Conservation (phyloP, 2,113 vertebrate genomes). For the Chinchilla lanigera region DNA sequence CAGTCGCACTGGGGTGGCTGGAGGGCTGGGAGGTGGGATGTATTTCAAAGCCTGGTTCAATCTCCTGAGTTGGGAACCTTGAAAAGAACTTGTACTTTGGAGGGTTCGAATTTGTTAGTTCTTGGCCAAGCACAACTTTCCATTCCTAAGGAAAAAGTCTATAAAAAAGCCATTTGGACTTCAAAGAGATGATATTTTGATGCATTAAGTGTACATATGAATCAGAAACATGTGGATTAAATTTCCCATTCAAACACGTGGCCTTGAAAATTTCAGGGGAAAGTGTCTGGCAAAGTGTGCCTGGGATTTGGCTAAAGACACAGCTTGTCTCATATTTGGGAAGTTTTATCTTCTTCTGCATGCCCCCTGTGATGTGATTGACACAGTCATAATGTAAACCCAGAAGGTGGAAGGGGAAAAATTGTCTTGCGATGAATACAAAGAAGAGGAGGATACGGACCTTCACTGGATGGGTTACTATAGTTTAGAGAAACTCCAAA, state of each 20-base stretch:
- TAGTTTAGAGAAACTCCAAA: conserved; percentile 77
- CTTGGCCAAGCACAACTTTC: conserved; percentile 76
- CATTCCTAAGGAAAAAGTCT: conserved; percentile 78
- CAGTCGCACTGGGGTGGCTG: conserved; percentile 31
- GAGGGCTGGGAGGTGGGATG: background rate
- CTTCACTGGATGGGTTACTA: conserved; percentile 65
- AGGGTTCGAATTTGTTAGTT: conserved; percentile 72
- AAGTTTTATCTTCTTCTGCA: conserved; percentile 57
- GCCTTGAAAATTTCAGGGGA: conserved; percentile 77
- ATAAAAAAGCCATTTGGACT: conserved; percentile 82
- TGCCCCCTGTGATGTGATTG: conserved; percentile 48
- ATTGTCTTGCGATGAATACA: conserved; percentile 40
- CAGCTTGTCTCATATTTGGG: conserved; percentile 46
- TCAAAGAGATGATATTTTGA: conserved; percentile 83
- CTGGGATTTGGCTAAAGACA: conserved; percentile 72
- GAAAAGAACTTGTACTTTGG: conserved; percentile 73
- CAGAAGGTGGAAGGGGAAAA: background rate
- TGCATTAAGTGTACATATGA: conserved; percentile 80
- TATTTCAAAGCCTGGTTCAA: conserved; percentile 67
- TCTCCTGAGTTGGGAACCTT: conserved; percentile 65
- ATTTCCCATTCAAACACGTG: conserved; percentile 79
- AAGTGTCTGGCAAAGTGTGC: conserved; percentile 76
- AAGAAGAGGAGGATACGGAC: conserved; percentile 14
- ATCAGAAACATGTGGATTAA: conserved; percentile 84
- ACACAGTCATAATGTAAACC: background rate